Evolutionary conservation across 92 coral and sea anemone species (phyloP), one percentile per base, ranked within the genome.

Genomic region (Zoanthus sansibaricus): DNA sequence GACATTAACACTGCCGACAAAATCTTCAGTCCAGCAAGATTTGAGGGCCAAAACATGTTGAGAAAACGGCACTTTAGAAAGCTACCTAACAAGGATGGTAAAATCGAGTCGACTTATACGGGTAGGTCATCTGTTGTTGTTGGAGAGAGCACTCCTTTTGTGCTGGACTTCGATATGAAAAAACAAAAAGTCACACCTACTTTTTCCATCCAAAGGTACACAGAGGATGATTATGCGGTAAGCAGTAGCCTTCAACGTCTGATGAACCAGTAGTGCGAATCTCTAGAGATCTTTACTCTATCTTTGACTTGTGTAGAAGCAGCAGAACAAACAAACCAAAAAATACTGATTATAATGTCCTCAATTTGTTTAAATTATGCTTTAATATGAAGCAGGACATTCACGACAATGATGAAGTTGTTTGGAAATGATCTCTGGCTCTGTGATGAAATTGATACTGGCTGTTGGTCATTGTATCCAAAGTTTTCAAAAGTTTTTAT

Each of bases 121-220:
- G 87, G 82, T 51, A 82, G 82, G 77, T 79, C 87, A 49, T 67
- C 90, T 31, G 80, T 80, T 32, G 87, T 80, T 67, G 90, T 87
- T 31, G 30, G 71, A 64, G 30, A 51, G 13, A 77, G 56, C 8
- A 78, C 92, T 71, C 90, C 92, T 6, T 71, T 86, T 78, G 51
- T 52, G 44, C 49, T 86, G 59, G 87, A 86, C 62, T 90, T 69
- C 47, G 86, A 79, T 44, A 44, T 90, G 31, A 86, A 71, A 61
- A 90, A 71, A 42, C 86, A 89, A 46, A 90, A 86, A 58, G 90
- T 79, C 32, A 90, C 83, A 37, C 76, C 79, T 8, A 86, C 88
- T 71, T 30, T 84, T 89, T 77, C 71, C 76, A 51, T 82, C 49
- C 66, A 75, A 72, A 62, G 74, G 70, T 86, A 86, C 70, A 77